Evolutionary conservation across 1,140 invertebrate genomes (phyloP).

Genomic region (Zaprionus vittiger): DNA sequence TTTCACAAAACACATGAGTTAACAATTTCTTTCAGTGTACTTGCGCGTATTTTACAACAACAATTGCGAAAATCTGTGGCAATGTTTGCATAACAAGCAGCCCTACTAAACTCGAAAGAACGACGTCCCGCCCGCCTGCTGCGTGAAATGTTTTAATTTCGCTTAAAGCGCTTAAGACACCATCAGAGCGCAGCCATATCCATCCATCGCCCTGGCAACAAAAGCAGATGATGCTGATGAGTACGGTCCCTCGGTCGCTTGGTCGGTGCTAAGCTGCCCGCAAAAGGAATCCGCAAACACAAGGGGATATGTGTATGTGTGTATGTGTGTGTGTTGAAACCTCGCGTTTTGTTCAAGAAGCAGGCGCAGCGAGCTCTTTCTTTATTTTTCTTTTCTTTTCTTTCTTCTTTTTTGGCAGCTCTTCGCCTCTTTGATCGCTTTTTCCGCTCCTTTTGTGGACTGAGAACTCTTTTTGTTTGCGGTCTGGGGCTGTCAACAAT

Average conservation of each 20-base stretch:
- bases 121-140: slow-evolving; percentile 31
- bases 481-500: slow-evolving; percentile 55
- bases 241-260: slow-evolving; percentile 14
- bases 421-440: slow-evolving; percentile 74
- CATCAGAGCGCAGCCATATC: slow-evolving; percentile 18
- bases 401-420: slow-evolving; percentile 52
- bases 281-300: slow-evolving; percentile 44
- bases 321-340: slow-evolving; percentile 27
- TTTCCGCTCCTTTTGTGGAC: slow-evolving; percentile 74
- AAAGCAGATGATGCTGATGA: slow-evolving; percentile 51
- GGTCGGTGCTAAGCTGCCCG: slow-evolving; percentile 64
- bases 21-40: slow-evolving; percentile 18
- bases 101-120: slow-evolving; percentile 18
- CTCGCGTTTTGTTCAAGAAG: slow-evolving; percentile 43
- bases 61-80: slow-evolving; percentile 47
- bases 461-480: slow-evolving; percentile 67
- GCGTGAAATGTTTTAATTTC: slow-evolving; percentile 74
- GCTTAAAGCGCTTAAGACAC: slow-evolving; percentile 74
- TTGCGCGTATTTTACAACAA: slow-evolving; percentile 12
- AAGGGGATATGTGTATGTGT: slow-evolving; percentile 9
- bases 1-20: neutral
- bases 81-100: slow-evolving; percentile 47
- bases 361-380: slow-evolving; percentile 26
- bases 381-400: slow-evolving; percentile 15
- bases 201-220: slow-evolving; percentile 48